phyloP scores from a whole-genome alignment of 2,888 invertebrate species.

The Poecilobothrus nobilitatus region DNA sequence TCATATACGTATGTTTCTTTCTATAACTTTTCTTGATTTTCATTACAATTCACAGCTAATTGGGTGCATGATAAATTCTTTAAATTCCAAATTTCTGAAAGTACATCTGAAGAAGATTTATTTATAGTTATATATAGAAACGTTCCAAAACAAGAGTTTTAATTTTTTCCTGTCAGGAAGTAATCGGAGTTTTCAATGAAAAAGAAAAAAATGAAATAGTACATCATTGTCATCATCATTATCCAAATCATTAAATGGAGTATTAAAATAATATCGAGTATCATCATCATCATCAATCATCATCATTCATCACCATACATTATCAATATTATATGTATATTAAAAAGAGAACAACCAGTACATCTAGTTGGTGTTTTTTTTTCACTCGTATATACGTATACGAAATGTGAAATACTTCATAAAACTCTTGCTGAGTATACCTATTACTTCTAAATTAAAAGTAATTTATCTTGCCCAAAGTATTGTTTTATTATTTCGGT shows the following conservation, averaged over 20 bases:
- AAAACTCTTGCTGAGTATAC: no score
- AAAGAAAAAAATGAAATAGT: not conserved
- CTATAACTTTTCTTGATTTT: not conserved
- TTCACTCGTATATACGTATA: no score
- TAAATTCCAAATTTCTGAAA: not conserved
- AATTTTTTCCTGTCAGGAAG: not conserved
- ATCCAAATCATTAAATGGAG: not conserved
- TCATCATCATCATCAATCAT: not conserved
- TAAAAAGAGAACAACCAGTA: not conserved
- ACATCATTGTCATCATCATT: not conserved
- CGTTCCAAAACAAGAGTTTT: not conserved
- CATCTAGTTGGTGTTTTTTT: no score
- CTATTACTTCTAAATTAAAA: no score
- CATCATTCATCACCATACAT: no score
- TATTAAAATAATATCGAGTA: no score
- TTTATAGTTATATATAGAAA: no score
- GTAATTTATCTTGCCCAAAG: no score
- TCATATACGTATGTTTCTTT: no score
- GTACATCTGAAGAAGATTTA: no score
- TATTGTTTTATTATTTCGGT: no score
- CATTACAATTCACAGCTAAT: not conserved
- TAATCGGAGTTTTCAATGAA: not conserved
- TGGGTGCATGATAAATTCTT: not conserved
- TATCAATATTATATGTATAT: not conserved
- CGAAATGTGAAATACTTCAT: no score